A percentile compares a stretch with the other conserved stretches of the same genome.
Evolutionary conservation across 2,797 vertebrate species (phyloP).

Genomic region (Luscinia luscinia): DNA sequence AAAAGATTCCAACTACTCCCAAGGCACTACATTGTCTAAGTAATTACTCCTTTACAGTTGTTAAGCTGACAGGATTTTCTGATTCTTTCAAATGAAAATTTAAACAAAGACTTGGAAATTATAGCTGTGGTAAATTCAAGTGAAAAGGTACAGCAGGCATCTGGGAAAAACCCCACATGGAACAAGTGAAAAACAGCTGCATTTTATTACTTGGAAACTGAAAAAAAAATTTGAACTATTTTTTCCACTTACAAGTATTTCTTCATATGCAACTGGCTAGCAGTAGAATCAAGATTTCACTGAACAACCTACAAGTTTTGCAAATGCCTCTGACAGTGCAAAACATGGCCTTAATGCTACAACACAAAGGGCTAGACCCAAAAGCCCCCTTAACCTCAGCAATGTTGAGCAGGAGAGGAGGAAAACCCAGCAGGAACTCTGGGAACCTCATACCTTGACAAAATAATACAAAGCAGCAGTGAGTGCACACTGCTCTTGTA

Average conservation of each 20-base stretch:
- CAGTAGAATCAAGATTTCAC: neutral
- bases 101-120: neutral
- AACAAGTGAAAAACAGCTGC: neutral
- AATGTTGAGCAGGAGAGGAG: neutral
- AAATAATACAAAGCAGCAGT: neutral
- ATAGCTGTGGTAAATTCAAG: neutral
- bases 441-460: neutral
- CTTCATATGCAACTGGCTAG: neutral
- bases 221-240: neutral
- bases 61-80: neutral
- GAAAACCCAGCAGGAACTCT: neutral
- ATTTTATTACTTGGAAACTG: neutral
- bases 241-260: slow-evolving; percentile 2
- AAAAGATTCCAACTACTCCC: neutral
- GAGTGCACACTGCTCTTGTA: neutral
- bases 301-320: neutral
- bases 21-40: neutral
- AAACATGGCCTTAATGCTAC: neutral
- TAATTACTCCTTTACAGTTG: neutral
- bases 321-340: neutral
- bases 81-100: neutral
- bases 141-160: neutral
- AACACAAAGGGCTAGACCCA: neutral
- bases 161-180: neutral
- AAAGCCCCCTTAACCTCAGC: neutral